Conservation (phyloP, 2,113 vertebrate genomes). For the Saccopteryx leptura region DNA sequence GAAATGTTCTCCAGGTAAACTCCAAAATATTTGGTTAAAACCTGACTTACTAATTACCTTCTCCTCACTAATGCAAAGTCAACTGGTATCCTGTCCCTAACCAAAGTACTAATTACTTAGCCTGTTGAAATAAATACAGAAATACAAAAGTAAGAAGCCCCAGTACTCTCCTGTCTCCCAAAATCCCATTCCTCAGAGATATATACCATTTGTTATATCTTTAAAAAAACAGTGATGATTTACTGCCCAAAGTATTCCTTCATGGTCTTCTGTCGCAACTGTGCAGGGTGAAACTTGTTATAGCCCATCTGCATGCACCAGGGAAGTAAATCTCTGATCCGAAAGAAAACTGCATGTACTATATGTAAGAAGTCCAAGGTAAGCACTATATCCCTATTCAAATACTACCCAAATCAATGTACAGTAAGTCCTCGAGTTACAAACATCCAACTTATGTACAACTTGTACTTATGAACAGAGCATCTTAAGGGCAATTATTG, state of each 20-base stretch:
- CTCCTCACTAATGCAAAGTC: slow-evolving; percentile 2
- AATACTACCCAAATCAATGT: not conserved
- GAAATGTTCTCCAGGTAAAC: not conserved
- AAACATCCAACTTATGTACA: no score
- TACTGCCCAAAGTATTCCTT: not conserved
- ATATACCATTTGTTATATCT: not conserved
- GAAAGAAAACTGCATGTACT: not conserved
- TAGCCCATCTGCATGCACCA: not conserved
- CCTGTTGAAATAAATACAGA: slow-evolving; percentile 63
- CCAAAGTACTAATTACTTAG: not conserved
- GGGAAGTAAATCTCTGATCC: not conserved
- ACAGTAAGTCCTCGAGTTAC: not conserved
- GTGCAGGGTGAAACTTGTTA: not conserved
- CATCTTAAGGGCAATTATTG: no score
- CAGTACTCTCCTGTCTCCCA: not conserved
- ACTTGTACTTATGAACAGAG: no score
- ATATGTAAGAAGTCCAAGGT: not conserved
- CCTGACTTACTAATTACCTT: not conserved
- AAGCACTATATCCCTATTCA: not conserved
- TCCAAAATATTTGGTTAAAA: slow-evolving; percentile 25
- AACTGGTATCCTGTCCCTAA: not conserved
- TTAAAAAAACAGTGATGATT: not conserved
- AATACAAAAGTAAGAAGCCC: slow-evolving; percentile 1
- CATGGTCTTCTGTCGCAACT: not conserved
- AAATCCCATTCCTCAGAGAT: not conserved